Evolutionary conservation across 2,797 vertebrate genomes (phyloP).

Genomic region (Tragelaphus oryx): DNA sequence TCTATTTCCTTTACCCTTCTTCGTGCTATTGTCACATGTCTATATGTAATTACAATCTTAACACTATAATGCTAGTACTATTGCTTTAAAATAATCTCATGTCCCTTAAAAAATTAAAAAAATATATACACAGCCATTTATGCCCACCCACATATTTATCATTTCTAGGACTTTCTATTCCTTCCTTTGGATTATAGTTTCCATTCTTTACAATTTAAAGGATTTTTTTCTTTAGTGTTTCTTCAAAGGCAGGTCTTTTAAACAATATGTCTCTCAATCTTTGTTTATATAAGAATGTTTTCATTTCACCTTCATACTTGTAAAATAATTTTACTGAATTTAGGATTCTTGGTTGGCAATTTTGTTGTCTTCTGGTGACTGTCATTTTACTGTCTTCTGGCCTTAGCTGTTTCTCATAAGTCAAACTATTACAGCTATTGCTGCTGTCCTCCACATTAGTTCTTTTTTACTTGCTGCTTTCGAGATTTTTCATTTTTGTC

Average conservation of each 20-base stretch:
- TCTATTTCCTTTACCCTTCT: not conserved
- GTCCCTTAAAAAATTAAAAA: not conserved
- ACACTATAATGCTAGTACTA: not conserved
- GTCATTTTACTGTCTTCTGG: not conserved
- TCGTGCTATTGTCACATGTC: not conserved
- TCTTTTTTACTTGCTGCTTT: not conserved
- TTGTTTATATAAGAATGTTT: not conserved
- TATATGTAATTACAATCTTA: not conserved
- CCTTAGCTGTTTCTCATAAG: not conserved
- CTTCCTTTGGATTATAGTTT: not conserved
- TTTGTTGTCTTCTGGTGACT: not conserved
- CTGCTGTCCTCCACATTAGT: not conserved
- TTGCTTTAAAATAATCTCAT: conserved; percentile 14
- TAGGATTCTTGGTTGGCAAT: not conserved
- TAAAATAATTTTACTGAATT: not conserved
- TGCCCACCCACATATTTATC: not conserved
- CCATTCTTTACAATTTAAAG: not conserved
- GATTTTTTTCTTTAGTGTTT: not conserved
- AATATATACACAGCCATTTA: not conserved
- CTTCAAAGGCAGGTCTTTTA: not conserved
- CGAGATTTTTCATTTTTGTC: not conserved
- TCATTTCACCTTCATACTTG: not conserved
- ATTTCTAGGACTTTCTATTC: not conserved
- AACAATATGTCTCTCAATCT: not conserved
- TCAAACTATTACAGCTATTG: not conserved